phyloP scores from a whole-genome alignment of 2,888 invertebrate species.

The Drosophila prolongata region DNA sequence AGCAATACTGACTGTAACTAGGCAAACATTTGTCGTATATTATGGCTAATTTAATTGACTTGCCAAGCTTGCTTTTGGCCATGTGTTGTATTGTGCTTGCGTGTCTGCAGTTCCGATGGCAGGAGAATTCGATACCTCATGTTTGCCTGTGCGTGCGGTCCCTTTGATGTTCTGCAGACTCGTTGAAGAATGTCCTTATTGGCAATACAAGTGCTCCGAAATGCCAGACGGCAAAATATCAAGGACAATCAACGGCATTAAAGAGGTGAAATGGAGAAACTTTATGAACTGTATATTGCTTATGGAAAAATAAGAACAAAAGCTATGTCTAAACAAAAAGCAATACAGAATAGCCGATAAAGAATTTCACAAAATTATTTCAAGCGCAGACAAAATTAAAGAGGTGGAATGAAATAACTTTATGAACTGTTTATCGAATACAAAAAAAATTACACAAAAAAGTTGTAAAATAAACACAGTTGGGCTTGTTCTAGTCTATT shows the following conservation, averaged over 20 bases:
- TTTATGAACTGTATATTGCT: background rate
- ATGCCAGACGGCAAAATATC: slow-evolving; percentile 6
- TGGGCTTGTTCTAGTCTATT: too few species aligned
- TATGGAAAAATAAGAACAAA: background rate
- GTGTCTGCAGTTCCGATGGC: slow-evolving; percentile 19
- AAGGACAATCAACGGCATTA: background rate
- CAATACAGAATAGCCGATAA: too few species aligned
- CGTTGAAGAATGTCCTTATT: slow-evolving; percentile 18
- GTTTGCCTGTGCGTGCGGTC: slow-evolving; percentile 7
- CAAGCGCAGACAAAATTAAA: background rate
- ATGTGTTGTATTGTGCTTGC: slow-evolving; percentile 15
- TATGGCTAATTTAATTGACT: slow-evolving; percentile 53
- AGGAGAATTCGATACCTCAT: background rate
- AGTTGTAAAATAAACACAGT: too few species aligned
- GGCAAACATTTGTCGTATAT: slow-evolving; percentile 45
- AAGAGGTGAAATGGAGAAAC: background rate
- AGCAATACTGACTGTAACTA: slow-evolving; percentile 1
- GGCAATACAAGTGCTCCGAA: slow-evolving; percentile 17
- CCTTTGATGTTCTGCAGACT: slow-evolving; percentile 18
- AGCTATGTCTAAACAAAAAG: too few species aligned
- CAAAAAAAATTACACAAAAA: too few species aligned
- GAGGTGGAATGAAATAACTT: background rate
- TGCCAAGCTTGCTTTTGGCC: slow-evolving; percentile 15
- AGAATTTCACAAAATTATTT: background rate
- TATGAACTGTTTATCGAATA: background rate